A percentile compares a stretch with the other conserved stretches of the same genome.
Conservation (phyloP, 2,888 invertebrate species). For the Eucera pruinosa region DNA sequence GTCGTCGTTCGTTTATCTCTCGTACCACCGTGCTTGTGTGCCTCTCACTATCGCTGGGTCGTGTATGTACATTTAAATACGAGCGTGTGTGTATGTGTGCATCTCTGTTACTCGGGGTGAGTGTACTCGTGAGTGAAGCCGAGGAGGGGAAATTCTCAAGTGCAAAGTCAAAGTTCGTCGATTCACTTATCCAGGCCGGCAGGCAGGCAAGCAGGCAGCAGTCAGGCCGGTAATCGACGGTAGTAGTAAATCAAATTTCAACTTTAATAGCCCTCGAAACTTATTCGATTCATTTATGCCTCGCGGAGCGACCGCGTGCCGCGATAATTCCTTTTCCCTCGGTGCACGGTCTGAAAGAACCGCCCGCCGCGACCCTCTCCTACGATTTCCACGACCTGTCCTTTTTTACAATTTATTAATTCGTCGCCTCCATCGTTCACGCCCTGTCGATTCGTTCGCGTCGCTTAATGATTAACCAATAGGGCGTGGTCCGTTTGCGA, state of each 20-base stretch:
- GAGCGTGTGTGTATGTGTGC: no score
- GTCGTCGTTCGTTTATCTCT: neutral
- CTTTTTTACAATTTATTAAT: constrained; percentile 15
- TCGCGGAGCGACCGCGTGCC: constrained; percentile 52
- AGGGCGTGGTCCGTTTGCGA: neutral
- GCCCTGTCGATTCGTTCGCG: neutral
- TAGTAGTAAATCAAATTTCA: constrained; percentile 72
- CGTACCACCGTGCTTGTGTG: no score
- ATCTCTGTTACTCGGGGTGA: constrained; percentile 2
- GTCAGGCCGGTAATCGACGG: constrained; percentile 64
- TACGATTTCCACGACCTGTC: neutral
- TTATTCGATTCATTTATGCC: constrained; percentile 74
- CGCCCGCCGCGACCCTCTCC: no score
- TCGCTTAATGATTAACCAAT: neutral
- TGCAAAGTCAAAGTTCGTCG: constrained; percentile 63
- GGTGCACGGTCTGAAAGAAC: neutral
- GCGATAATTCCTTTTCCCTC: constrained; percentile 57
- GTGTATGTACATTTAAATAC: no score
- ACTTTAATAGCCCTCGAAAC: constrained; percentile 73
- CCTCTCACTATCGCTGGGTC: no score
- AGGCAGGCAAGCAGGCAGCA: constrained; percentile 46
- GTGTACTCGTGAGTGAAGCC: constrained; percentile 26
- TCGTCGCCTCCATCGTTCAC: constrained; percentile 1
- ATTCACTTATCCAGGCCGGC: constrained; percentile 66
- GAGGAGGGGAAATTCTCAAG: constrained; percentile 51